A percentile compares a stretch with the other conserved stretches of the same genome.
These are phyloP conservation scores for Caenorhabditis elegans DNA, from an alignment of 1,140 invertebrate genomes.

Conservation along the genomic window WBcel235 BX284606.5:6757001-6757500, in stretches of 20 bases:
- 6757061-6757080: conserved; percentile 16
- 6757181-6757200: background rate
- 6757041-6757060: conserved; percentile 26
- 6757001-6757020: background rate
- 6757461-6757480: background rate
- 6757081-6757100: conserved; percentile 14
- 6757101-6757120: background rate
- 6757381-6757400: background rate
- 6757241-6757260: too few species aligned
- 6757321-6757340: conserved; percentile 2
- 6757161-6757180: background rate
- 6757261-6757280: too few species aligned
- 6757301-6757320: too few species aligned
- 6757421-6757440: too few species aligned
- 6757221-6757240: too few species aligned
- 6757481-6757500: background rate
- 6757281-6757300: too few species aligned
- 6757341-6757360: background rate
- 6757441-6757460: background rate
- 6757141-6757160: conserved; percentile 3
- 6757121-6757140: background rate
- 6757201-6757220: too few species aligned
- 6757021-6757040: background rate
- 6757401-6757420: background rate
- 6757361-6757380: background rate